These are phyloP conservation scores for Subacronicta megacephala DNA, from an alignment of 2,888 invertebrate species.

Conservation along the genomic window DNA sequence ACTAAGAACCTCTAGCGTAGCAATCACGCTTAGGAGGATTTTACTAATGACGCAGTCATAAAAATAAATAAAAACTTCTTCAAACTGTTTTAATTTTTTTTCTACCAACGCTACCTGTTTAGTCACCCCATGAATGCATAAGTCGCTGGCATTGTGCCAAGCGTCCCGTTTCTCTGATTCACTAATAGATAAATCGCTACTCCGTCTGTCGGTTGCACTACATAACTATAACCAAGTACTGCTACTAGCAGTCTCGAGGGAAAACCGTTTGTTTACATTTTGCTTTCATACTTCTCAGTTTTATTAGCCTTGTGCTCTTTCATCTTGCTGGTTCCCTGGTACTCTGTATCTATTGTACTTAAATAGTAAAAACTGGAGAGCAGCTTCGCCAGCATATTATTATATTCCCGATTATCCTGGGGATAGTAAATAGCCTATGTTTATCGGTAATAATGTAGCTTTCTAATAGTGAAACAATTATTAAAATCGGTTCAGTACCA, in stretches of 20 bases:
- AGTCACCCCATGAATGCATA: conserved; percentile 66
- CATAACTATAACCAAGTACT: conserved; percentile 29
- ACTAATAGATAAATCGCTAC: conserved; percentile 74
- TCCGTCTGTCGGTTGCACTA: conserved; percentile 52
- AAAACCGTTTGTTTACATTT: conserved; percentile 50
- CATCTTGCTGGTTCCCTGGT: conserved; percentile 41
- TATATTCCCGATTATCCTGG: too few species aligned
- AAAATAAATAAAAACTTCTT: too few species aligned
- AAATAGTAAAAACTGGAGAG: too few species aligned
- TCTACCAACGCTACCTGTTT: conserved; percentile 55
- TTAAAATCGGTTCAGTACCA: too few species aligned
- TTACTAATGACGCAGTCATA: too few species aligned
- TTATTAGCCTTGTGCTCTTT: conserved; percentile 30
- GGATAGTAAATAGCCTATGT: too few species aligned
- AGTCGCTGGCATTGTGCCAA: conserved; percentile 68
- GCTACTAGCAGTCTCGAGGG: conserved; percentile 37
- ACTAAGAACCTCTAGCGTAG: too few species aligned
- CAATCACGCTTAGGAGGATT: too few species aligned
- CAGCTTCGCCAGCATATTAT: too few species aligned
- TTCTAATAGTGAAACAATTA: too few species aligned
- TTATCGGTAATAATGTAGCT: too few species aligned
- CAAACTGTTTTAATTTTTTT: conserved; percentile 25
- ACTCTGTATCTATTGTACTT: conserved; percentile 8
- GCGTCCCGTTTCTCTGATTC: conserved; percentile 69
- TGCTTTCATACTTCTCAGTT: conserved; percentile 45